A percentile compares a stretch with the other conserved stretches of the same genome.
Conservation (phyloP, 2,797 vertebrate species). For the Steatocranus sp. region DNA sequence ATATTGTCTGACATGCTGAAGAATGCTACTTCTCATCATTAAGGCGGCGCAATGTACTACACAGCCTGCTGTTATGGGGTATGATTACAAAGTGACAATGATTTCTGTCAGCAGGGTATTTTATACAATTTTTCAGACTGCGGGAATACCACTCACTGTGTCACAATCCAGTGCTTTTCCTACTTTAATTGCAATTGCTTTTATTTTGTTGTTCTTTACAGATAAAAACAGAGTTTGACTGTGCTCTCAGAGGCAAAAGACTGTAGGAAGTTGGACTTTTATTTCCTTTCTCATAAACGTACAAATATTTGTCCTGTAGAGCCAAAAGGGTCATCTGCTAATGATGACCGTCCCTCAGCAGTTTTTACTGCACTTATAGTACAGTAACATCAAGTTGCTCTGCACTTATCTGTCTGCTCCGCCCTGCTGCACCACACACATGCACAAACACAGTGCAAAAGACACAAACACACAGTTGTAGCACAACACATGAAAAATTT, state of each 20-base stretch:
- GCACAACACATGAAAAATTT: background rate
- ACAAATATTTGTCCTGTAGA: background rate
- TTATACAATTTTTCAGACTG: background rate
- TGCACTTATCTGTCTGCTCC: background rate
- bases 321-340: background rate
- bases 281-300: background rate
- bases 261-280: background rate
- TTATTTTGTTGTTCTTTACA: background rate
- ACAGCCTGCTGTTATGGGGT: constrained; percentile 1
- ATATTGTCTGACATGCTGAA: background rate
- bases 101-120: constrained; percentile 1
- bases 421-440: background rate
- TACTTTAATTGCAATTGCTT: background rate
- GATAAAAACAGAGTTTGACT: background rate
- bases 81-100: background rate
- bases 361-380: background rate
- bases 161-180: background rate
- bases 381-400: background rate
- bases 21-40: background rate
- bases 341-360: background rate
- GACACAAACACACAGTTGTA: background rate
- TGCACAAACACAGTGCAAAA: background rate
- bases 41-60: background rate
- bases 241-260: background rate
- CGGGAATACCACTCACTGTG: background rate